phyloP scores from a whole-genome alignment of 2,888 invertebrate species.

The Parapristionchus giblindavisi region DNA sequence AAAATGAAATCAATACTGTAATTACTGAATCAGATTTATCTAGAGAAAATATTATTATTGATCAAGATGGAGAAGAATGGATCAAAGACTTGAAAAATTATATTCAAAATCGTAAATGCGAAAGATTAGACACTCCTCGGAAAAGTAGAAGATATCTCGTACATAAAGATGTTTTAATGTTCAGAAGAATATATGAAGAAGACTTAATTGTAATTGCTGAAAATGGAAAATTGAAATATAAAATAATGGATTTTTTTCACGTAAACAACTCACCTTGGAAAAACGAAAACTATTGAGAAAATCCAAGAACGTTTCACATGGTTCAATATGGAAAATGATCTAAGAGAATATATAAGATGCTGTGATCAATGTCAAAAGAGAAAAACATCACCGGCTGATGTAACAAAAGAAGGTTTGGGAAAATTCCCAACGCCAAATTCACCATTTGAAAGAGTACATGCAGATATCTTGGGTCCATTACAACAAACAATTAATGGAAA shows the following conservation, averaged over 20 bases:
- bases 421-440: not conserved
- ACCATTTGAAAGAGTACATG: slow-evolving; percentile 40
- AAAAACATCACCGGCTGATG: slow-evolving; percentile 24
- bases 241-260: slow-evolving; percentile 41
- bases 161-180: too few relatives aligned
- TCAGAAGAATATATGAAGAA: not conserved
- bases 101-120: too few relatives aligned
- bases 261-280: slow-evolving; percentile 44
- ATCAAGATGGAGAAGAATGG: too few relatives aligned
- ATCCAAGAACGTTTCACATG: slow-evolving; percentile 42
- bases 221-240: not conserved
- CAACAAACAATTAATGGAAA: slow-evolving; percentile 38
- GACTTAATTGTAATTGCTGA: slow-evolving; percentile 1
- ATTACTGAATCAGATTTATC: too few relatives aligned
- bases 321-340: slow-evolving; percentile 41
- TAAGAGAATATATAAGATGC: slow-evolving; percentile 17
- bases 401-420: slow-evolving; percentile 39
- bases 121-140: too few relatives aligned
- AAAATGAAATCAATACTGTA: too few relatives aligned
- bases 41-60: too few relatives aligned
- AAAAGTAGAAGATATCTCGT: too few relatives aligned
- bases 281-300: slow-evolving; percentile 42
- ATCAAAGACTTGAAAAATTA: too few relatives aligned
- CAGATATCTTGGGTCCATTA: slow-evolving; percentile 46
- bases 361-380: slow-evolving; percentile 46